Conservation (phyloP, 2,113 vertebrate species). For the Microcebus murinus region DNA sequence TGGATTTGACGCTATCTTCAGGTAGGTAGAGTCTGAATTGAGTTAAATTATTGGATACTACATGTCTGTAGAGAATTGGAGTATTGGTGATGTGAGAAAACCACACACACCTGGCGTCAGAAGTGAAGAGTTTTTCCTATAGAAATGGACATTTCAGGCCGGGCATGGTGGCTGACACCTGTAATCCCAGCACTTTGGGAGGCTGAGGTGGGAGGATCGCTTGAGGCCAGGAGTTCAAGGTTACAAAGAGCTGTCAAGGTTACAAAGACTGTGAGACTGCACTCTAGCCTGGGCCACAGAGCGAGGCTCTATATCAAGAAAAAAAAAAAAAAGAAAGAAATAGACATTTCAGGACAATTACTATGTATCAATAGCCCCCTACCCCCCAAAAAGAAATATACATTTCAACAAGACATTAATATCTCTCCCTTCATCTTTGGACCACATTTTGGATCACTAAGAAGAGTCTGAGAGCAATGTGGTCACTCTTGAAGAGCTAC, state of each 20-base stretch:
- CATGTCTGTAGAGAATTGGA: not conserved
- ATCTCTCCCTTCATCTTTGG: not conserved
- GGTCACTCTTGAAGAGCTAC: not conserved
- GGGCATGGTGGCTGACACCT: no score
- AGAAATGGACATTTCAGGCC: not conserved
- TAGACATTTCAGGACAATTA: not conserved
- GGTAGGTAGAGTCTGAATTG: not conserved
- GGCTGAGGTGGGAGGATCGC: no score
- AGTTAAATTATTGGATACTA: not conserved
- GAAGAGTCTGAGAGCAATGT: not conserved
- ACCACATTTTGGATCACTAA: not conserved
- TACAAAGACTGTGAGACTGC: no score
- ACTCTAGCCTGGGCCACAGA: no score
- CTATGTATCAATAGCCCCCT: not conserved
- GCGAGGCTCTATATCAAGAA: no score
- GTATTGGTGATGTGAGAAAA: not conserved
- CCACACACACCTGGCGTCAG: not conserved
- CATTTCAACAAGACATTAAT: not conserved
- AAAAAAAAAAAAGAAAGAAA: not conserved
- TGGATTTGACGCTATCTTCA: not conserved
- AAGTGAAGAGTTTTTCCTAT: not conserved
- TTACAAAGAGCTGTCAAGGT: no score
- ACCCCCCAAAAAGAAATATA: not conserved
- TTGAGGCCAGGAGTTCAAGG: no score
- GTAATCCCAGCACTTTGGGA: no score